Conservation (phyloP, 2,113 vertebrate species). For the Sterna hirundo region DNA sequence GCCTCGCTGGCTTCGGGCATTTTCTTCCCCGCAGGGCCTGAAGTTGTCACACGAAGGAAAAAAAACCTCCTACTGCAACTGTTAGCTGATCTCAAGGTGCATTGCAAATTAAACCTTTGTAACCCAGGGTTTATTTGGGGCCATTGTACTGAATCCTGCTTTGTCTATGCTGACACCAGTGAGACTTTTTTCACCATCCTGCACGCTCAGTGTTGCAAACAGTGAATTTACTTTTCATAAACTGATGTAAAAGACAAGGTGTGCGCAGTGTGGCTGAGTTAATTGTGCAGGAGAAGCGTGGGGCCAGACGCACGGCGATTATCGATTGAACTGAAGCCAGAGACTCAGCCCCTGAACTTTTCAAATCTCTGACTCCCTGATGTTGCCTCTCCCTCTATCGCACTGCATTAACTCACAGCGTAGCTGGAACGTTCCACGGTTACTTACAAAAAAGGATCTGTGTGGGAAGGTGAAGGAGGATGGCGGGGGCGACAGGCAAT, state of each 20-base stretch:
- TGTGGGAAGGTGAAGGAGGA: conserved; percentile 62
- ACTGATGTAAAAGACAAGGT: background rate
- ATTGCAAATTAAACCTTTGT: background rate
- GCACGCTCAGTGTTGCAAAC: background rate
- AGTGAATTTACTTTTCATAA: background rate
- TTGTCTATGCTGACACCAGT: background rate
- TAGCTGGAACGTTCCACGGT: conserved; percentile 26
- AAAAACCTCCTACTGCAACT: background rate
- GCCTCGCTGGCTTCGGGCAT: background rate
- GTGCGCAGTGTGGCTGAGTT: background rate
- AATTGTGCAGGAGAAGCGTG: background rate
- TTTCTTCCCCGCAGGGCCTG: background rate
- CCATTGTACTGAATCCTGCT: background rate
- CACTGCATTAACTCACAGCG: background rate
- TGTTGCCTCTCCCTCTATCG: background rate
- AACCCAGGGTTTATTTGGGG: background rate
- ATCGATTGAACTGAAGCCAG: conserved; percentile 4
- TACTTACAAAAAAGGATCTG: conserved; percentile 43
- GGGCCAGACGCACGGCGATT: background rate
- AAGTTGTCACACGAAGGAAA: background rate
- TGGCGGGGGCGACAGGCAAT: conserved; percentile 16
- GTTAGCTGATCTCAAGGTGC: background rate
- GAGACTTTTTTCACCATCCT: background rate
- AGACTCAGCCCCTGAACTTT: conserved; percentile 18
- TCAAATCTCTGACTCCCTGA: conserved; percentile 21